Base-by-base conservation (phyloP, 2,797 vertebrate genomes). In the Lophius americanus region DNA sequence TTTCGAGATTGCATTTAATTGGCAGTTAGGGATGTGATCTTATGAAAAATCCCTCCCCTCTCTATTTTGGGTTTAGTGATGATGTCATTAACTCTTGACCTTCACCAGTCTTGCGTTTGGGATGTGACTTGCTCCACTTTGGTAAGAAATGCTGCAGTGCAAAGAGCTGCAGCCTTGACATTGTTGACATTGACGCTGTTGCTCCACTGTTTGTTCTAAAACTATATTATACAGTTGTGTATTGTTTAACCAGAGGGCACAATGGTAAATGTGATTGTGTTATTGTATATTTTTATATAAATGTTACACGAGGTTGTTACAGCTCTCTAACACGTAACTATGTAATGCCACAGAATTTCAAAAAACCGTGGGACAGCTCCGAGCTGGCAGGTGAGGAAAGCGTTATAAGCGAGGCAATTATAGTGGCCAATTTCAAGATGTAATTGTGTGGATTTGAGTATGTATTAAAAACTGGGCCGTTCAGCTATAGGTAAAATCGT, bases 1-100 rank as follows among this genome's bases (percentile, higher is more conserved):
- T 59, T 59, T 5, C 60, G 51, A 71, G 9, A 6, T 50, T 63
- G 8, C 33, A 64, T 37, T 68, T 8, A 7, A 56, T 48, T 52
- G 35, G 51, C 5, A 49, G 14, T 11, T 35, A 4, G 36, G 4
- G 37, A 63, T 38, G 36, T 49, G 9, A 35, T 12, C 23, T 23
- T 39, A 12, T 52, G 8, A 59, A 43, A 64, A 39, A 57, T 35
- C 0, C 2, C n/a, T 53, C 39, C 51, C 33, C 1, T 60, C 14
- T 13, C 6, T 10, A 9, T 37, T 61, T 52, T 37, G 9, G 12
- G 6, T 62, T 64, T 32, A 39, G 55, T 43, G 38, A 68, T 44
- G 4, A 62, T 49, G 33, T 54, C 3, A 46, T 59, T 9, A 3
- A 38, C 5, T 3, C 37, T 23, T 39, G 14, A 52, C 12, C 35